Conservation (phyloP, 1,140 invertebrate species). For the Heliconius congener region DNA sequence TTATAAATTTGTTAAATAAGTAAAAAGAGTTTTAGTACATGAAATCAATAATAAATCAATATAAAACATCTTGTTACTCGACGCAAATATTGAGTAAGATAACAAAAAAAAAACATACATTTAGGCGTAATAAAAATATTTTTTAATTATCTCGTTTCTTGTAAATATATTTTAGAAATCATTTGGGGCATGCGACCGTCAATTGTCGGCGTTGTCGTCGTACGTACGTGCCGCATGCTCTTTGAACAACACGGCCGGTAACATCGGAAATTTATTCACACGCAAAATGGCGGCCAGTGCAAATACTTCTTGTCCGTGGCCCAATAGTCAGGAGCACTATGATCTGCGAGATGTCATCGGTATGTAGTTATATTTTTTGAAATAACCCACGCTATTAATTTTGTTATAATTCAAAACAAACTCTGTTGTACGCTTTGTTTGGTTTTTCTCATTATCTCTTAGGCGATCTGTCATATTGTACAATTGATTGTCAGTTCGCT, state of each 20-base stretch:
- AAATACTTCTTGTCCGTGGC: conserved; percentile 88
- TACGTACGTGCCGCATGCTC: conserved; percentile 76
- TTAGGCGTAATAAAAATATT: neutral
- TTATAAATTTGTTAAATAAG: neutral
- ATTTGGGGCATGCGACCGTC: conserved; percentile 56
- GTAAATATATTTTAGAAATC: conserved; percentile 53
- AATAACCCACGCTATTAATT: neutral
- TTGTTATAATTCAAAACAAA: neutral
- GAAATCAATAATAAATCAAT: neutral
- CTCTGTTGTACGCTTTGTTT: neutral
- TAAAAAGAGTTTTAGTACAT: neutral
- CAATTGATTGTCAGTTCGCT: conserved; percentile 4
- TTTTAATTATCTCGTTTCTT: neutral
- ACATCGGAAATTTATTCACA: conserved; percentile 83
- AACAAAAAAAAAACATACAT: neutral
- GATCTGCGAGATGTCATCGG: conserved; percentile 97
- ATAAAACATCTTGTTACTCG: neutral
- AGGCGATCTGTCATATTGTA: conserved; percentile 43
- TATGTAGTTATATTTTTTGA: conserved; percentile 61
- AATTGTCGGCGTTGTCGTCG: conserved; percentile 56
- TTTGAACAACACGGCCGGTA: conserved; percentile 69
- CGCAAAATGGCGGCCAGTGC: conserved; percentile 87
- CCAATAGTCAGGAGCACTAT: conserved; percentile 96
- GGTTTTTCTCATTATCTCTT: neutral
- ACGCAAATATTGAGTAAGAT: neutral